Base-by-base conservation (phyloP, 2,797 vertebrate genomes). In the Oryzias sinensis region DNA sequence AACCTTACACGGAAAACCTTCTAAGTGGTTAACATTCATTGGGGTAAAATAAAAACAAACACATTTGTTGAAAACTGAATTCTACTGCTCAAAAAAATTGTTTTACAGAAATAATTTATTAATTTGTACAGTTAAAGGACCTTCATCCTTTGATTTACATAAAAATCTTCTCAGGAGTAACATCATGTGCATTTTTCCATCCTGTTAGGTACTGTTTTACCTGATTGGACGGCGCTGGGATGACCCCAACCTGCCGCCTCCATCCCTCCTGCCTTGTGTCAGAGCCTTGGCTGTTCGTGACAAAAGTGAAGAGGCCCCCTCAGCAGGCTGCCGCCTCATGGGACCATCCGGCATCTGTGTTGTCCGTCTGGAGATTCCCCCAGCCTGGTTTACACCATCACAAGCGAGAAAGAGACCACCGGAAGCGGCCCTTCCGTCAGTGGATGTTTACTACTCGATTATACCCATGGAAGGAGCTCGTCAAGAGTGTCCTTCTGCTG, bases 401-500 rank as follows among this genome's bases (percentile, higher is more conserved):
- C 88, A 91, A 15, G 89, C 89, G 67, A 91, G 93, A 74, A 92
- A 90, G 66, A 81, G 89, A 61, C 84, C 85, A 4, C 74, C 83
- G 1, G 82, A 91, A 41, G 56, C 84, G 54, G 80, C 92, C 68
- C 89, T 94, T 4, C 89, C 92, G 0, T 68, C 90, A 22, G 89
- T 97, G 90, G 96, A 98, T 73, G 92, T 99, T 59, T 96, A 95
- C 86, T 97, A 94, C 78, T 85, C 93, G 3, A 68, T 97, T 8
- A 89, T 93, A 56, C 48, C 92, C 4, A 81, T 90, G 2, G 93
- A 94, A 42, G 80, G 81, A 9, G 59, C 76, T 0, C 90, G 90
- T 42, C 71, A 67, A 43, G 93, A 91, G n/a, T 98, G 97, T 58
- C 91, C 87, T 2, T 85, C 82, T 6, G 46, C 60, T 2, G 85